Base-by-base conservation (phyloP, 2,888 invertebrate species). In the Heliconius aoede region DNA sequence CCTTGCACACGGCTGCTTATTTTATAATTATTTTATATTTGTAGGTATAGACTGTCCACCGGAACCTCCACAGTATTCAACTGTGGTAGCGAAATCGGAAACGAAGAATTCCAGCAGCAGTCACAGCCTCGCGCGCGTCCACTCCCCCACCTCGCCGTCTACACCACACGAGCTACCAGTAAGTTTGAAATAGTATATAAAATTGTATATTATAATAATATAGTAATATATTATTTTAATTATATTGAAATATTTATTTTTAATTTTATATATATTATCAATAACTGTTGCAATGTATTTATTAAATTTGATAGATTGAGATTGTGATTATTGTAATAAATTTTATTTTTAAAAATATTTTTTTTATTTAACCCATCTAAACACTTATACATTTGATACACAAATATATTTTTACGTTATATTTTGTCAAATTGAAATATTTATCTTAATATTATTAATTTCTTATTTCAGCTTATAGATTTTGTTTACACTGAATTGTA, bases 151-250 rank as follows among this genome's bases (percentile, higher is more conserved):
- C 81, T 88, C 91, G 80, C 92, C 91, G 75, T 86, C 90, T 74
- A 89, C 89, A 77, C 88, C 88, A 77, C 90, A 88, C 82, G 92
- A 92, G 75, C 85, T 88, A 85, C 91, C 92, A 91, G 93, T 93
- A 85, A 82, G 88, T 72, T 62, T 36, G 15, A 40, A 40, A 26
- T 60, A 28, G 13, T 26, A 60, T 60, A 26, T 30, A 26, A 36
- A 71, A 36, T 58, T 71, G 28, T 58, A 18, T 32, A 32, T 36
- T 15, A 51, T 4, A n/a, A 55, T n/a, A n/a, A 28, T 26, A 21
- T 26, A 21, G 4, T 26, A 28, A 18, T 21, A 68, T 7, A 26
- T 26, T 60, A 60, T 26, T 26, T 15, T 26, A 18, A 60, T 26
- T 60, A 26, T 60, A 60, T 60, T 15, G 15, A 15, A 1, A 13